These are phyloP conservation scores for Oreochromis niloticus DNA, from an alignment of 2,113 vertebrate species.

Conservation along the genomic window DNA sequence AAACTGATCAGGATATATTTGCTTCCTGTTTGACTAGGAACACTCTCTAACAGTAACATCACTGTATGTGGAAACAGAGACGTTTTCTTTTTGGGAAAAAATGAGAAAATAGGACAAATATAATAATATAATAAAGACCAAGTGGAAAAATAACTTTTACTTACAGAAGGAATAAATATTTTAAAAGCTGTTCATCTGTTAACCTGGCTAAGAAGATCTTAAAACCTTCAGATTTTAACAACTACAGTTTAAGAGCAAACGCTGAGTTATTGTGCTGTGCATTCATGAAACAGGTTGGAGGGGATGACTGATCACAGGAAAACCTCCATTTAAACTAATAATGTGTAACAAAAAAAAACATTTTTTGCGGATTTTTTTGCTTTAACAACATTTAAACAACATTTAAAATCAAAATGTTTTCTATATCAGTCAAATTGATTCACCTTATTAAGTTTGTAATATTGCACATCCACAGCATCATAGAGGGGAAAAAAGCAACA, in stretches of 20 bases:
- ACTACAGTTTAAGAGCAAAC: not conserved
- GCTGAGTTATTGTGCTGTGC: accelerated
- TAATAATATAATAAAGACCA: not conserved
- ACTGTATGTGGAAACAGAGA: not conserved
- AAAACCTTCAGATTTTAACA: not conserved
- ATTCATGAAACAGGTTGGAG: not conserved
- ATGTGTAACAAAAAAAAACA: not conserved
- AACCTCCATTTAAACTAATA: not conserved
- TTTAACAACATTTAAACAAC: not conserved
- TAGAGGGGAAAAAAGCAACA: too few species aligned
- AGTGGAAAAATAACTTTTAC: not conserved
- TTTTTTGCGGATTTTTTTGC: not conserved
- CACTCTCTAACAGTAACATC: not conserved
- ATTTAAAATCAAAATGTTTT: not conserved
- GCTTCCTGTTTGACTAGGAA: not conserved
- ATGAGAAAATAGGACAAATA: not conserved
- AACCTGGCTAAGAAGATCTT: not conserved
- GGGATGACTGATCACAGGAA: not conserved
- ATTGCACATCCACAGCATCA: too few species aligned
- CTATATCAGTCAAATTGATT: too few species aligned
- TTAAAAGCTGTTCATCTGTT: not conserved
- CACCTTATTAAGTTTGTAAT: too few species aligned
- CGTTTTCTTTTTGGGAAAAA: not conserved
- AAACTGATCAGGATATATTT: not conserved
- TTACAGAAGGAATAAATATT: not conserved